Conservation (phyloP, 2,113 vertebrate genomes). For the Bothrops jararaca region DNA sequence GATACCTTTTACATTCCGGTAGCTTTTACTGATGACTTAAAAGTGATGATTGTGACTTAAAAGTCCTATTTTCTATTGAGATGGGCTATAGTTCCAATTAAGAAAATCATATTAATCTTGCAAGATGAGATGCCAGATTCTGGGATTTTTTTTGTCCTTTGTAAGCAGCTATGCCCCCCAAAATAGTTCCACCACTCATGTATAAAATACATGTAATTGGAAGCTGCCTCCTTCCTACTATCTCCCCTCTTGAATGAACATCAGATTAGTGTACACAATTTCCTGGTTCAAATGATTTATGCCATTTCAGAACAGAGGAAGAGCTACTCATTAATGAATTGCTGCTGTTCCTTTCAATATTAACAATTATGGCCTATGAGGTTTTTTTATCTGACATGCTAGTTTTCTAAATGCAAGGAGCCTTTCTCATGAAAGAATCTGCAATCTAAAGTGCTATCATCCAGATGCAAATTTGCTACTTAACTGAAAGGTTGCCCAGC, state of each 20-base stretch:
- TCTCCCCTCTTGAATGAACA: too few species aligned
- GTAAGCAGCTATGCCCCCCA: constrained; percentile 4
- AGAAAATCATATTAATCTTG: constrained; percentile 64
- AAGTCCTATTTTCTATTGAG: constrained; percentile 60
- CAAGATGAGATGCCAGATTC: constrained; percentile 61
- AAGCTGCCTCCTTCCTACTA: too few species aligned
- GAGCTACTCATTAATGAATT: neutral
- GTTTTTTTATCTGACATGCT: neutral
- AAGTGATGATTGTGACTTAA: constrained; percentile 57
- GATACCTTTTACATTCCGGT: constrained; percentile 37
- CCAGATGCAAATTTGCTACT: neutral
- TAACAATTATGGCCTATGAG: neutral
- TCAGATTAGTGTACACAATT: constrained; percentile 57
- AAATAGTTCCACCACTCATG: neutral
- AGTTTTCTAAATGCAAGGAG: neutral
- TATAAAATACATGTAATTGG: too few species aligned
- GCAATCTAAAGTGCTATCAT: neutral
- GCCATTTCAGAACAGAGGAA: neutral
- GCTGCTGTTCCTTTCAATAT: neutral
- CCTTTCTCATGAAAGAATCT: neutral
- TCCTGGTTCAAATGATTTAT: constrained; percentile 45
- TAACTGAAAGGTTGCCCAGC: neutral
- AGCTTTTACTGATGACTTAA: constrained; percentile 49
- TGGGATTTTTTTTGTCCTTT: constrained; percentile 47
- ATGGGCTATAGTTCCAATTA: constrained; percentile 64